Evolutionary conservation across 2,797 vertebrate species (phyloP), one percentile per base, ranked within the genome.

Genomic region (Manis pentadactyla): DNA sequence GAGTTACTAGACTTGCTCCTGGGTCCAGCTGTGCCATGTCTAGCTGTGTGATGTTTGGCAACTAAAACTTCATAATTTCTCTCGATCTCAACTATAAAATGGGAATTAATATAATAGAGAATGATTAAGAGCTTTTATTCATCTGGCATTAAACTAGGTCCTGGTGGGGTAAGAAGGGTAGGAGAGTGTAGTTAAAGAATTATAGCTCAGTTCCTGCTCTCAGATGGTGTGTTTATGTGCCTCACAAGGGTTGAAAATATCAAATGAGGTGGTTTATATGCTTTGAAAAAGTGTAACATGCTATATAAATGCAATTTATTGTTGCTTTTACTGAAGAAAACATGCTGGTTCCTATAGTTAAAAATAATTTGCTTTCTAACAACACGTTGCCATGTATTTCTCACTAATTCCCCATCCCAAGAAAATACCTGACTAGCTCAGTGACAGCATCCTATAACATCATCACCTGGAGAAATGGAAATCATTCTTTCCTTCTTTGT

Each of bases 341-440:
- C 19, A 59, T 86, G 14, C 57, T 92, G 19, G 27, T 66, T 79
- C 42, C 37, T 57, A 53, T 25, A 71, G 63, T 90, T 82, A 55
- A 84, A 93, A 96, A 75, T 69, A 55, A 57, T 83, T 85, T 86
- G 51, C 71, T 77, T 95, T 90, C 81, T 96, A 19, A 61, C 73
- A 88, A 59, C n/a, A 55, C 74, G 68, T 87, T 83, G 34, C 12
- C 34, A 37, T 46, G 34, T 68, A 90, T 95, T 93, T 96, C 75
- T 95, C 46, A 90, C 61, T 74, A 83, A 87, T 86, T 92, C 29
- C 31, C 53, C 34, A 89, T 55, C 14, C 57, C 79, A 42, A 73
- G 57, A 57, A 84, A 83, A 95, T 21, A 10, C 69, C 51, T 61
- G 31, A 19, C 49, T 86, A 77, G 59, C 39, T 57, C 51, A 83